Conservation (phyloP, 2,113 vertebrate genomes). For the Dendrocopos noguchii region DNA sequence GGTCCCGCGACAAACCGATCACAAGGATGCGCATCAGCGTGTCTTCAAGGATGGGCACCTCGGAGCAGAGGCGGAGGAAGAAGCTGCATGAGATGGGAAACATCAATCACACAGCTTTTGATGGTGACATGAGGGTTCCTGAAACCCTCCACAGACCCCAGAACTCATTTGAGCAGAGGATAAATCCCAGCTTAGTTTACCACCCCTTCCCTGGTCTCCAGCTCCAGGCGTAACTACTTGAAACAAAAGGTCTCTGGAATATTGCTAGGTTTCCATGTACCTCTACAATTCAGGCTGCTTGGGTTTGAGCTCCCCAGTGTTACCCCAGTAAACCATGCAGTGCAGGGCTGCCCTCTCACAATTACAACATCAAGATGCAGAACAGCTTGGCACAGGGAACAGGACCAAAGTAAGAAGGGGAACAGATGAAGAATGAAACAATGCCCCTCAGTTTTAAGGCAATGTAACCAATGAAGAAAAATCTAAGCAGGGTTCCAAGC, state of each 20-base stretch:
- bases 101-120: background rate
- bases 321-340: background rate
- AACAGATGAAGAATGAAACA: slow-evolving; percentile 18
- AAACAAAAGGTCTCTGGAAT: background rate
- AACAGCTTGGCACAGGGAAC: background rate
- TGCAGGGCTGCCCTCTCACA: background rate
- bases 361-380: background rate
- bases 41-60: slow-evolving; percentile 96
- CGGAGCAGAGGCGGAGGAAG: slow-evolving; percentile 96
- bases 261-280: background rate
- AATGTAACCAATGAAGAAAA: slow-evolving; percentile 13
- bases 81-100: slow-evolving; percentile 78
- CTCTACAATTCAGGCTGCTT: background rate
- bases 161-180: background rate
- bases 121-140: background rate
- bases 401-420: background rate
- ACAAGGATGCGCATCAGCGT: slow-evolving; percentile 96
- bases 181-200: background rate
- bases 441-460: background rate
- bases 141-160: background rate
- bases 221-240: background rate
- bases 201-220: background rate
- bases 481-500: slow-evolving; percentile 1
- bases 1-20: slow-evolving; percentile 92
- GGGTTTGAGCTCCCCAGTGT: background rate